Evolutionary conservation across 53 echinoderm and acorn worm genomes (phyloP).

Genomic region (Paracentrotus lividus): DNA sequence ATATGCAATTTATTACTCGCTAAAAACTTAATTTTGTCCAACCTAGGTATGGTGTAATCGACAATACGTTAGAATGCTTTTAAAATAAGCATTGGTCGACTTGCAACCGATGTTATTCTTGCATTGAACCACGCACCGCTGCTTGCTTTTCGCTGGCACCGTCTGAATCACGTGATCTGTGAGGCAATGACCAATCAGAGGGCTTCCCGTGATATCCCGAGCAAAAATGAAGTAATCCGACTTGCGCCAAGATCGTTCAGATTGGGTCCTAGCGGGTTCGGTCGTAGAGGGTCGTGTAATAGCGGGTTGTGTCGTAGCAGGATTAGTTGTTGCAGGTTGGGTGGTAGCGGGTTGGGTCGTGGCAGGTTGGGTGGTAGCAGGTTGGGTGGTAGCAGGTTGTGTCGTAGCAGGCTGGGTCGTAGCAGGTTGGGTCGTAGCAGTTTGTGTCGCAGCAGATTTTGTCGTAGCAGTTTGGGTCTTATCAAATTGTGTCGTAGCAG

Average conservation of each 20-base stretch:
- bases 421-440: not conserved
- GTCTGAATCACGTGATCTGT: not conserved
- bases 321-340: not conserved
- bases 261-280: no score
- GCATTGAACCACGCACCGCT: not conserved
- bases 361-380: not conserved
- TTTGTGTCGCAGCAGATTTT: not conserved
- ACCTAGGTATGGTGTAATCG: no score
- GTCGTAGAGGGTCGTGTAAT: not conserved
- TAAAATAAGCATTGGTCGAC: not conserved
- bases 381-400: not conserved
- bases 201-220: not conserved
- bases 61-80: no score
- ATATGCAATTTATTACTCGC: no score
- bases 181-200: not conserved
- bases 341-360: not conserved
- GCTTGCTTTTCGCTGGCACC: not conserved
- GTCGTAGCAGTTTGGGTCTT: no score
- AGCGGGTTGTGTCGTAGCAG: not conserved
- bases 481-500: no score
- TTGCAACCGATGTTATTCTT: not conserved
- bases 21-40: no score
- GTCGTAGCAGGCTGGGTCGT: not conserved
- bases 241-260: no score
- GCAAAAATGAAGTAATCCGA: not conserved